phyloP scores from a whole-genome alignment of 2,113 vertebrate genomes.

The Athene noctua region DNA sequence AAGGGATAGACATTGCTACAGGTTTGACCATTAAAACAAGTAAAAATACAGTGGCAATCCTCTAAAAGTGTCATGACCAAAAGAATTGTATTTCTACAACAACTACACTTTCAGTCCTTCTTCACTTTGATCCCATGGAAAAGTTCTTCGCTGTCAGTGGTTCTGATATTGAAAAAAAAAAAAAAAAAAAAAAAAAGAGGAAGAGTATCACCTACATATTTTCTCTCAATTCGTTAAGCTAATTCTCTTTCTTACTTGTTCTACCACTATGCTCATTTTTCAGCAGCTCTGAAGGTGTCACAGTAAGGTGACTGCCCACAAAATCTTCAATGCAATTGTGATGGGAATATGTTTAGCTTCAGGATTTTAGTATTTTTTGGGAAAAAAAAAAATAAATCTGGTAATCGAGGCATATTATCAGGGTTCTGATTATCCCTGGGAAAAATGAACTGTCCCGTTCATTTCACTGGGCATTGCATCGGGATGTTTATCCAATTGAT shows the following conservation, averaged over 20 bases:
- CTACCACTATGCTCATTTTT: neutral
- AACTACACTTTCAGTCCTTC: neutral
- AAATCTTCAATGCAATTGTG: neutral
- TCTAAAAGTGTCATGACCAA: neutral
- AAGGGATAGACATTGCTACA: neutral
- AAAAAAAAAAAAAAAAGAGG: neutral
- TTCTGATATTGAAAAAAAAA: neutral
- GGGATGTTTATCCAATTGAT: neutral
- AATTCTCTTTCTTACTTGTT: neutral
- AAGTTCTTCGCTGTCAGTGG: neutral
- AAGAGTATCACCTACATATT: neutral
- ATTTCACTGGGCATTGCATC: neutral
- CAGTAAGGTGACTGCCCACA: neutral
- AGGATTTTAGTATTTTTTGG: neutral
- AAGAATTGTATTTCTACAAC: neutral
- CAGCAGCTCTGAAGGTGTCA: neutral
- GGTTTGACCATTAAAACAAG: neutral
- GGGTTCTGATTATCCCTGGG: neutral
- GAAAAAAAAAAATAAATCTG: neutral
- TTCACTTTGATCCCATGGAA: neutral
- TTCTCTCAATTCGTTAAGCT: neutral
- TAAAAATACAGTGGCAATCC: neutral
- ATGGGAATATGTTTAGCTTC: neutral
- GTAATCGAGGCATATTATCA: neutral
- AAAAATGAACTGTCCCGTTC: neutral